These are phyloP conservation scores for Limnephilus marmoratus DNA, from an alignment of 2,888 invertebrate genomes.

Conservation along the genomic window DNA sequence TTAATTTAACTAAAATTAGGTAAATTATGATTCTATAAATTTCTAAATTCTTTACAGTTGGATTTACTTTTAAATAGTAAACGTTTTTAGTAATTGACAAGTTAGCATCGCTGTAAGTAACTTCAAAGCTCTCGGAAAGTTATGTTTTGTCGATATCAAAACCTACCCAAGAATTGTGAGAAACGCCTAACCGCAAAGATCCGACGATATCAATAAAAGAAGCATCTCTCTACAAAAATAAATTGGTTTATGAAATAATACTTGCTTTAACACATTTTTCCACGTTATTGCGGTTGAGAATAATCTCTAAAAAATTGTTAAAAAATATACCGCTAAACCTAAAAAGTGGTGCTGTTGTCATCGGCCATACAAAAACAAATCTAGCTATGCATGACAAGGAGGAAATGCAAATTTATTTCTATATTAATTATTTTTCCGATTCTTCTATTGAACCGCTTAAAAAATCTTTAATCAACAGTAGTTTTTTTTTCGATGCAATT, in stretches of 20 bases:
- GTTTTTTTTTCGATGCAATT: not conserved
- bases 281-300: no score
- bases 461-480: not conserved
- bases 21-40: not conserved
- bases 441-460: not conserved
- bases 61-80: no score
- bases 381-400: not conserved
- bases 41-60: not conserved
- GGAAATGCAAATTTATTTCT: no score
- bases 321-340: not conserved
- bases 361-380: not conserved
- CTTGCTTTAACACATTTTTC: no score
- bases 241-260: no score
- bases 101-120: not conserved
- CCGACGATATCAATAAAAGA: not conserved
- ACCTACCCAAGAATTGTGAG: not conserved
- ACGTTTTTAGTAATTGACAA: not conserved
- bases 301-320: not conserved
- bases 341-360: not conserved
- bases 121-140: not conserved
- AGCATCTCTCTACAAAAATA: not conserved
- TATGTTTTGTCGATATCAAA: not conserved
- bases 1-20: not conserved
- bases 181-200: not conserved
- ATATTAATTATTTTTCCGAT: not conserved